phyloP scores from a whole-genome alignment of 2,113 vertebrate genomes.

The Strix aluco region DNA sequence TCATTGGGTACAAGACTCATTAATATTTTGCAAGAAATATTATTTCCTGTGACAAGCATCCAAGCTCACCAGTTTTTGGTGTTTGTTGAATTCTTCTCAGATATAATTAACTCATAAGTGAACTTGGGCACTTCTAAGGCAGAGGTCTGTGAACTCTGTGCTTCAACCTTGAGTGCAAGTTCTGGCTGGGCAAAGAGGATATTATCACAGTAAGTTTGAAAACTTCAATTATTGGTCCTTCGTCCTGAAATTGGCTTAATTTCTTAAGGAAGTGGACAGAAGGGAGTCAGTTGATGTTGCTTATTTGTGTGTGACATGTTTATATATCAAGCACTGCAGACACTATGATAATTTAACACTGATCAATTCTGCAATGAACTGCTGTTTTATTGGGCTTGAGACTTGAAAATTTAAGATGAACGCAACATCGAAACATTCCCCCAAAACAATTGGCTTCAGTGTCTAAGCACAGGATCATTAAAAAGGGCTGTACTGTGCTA shows the following conservation, averaged over 20 bases:
- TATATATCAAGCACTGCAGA: neutral
- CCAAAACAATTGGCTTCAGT: neutral
- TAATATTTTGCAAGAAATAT: neutral
- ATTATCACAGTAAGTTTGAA: neutral
- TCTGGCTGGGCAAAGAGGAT: neutral
- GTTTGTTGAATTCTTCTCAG: neutral
- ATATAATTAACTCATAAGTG: neutral
- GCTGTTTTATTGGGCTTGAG: neutral
- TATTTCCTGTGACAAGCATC: neutral
- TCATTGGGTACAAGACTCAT: neutral
- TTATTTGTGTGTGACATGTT: neutral
- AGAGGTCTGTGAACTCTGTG: neutral
- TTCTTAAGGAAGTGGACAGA: neutral
- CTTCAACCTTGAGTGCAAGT: neutral
- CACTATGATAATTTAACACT: neutral
- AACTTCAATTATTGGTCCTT: neutral
- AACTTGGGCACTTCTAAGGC: neutral
- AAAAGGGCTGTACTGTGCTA: neutral
- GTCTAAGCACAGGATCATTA: neutral
- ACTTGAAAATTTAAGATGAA: neutral
- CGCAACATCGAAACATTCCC: neutral
- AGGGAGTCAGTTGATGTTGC: neutral
- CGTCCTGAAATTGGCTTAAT: neutral
- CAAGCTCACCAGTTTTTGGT: neutral
- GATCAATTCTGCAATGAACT: neutral